A percentile compares a stretch with the other conserved stretches of the same genome.
Evolutionary conservation across 2,113 vertebrate species (phyloP).

Genomic region (Balaeniceps rex): DNA sequence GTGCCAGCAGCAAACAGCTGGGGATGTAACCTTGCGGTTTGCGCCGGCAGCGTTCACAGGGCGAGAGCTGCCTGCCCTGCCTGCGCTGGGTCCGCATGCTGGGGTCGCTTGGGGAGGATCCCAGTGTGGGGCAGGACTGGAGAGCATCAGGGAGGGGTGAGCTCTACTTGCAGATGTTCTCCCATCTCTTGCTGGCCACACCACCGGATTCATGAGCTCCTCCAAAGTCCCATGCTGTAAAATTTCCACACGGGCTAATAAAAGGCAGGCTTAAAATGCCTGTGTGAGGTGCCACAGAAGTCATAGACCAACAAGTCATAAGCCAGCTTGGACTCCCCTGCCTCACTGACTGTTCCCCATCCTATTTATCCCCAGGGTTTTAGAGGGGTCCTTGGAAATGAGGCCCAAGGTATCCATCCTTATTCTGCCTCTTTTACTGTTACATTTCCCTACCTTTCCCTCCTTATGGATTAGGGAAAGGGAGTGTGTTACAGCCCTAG

Average conservation of each 20-base stretch:
- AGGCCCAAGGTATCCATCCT: background rate
- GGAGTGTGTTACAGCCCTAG: background rate
- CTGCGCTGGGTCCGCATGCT: background rate
- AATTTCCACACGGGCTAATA: background rate
- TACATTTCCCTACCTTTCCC: background rate
- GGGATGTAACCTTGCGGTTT: background rate
- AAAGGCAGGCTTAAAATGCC: background rate
- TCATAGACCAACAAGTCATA: background rate
- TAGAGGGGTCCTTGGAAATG: background rate
- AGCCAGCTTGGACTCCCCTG: background rate
- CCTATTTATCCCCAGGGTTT: background rate
- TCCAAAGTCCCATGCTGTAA: background rate
- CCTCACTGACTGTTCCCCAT: background rate
- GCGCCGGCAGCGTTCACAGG: fast-evolving
- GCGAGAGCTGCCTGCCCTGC: background rate
- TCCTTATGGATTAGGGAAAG: background rate
- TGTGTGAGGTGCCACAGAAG: background rate
- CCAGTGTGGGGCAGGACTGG: background rate
- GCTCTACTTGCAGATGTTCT: background rate
- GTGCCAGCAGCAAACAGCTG: background rate
- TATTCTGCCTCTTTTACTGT: background rate
- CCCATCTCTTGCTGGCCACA: background rate
- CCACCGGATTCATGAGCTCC: background rate
- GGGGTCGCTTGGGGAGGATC: background rate
- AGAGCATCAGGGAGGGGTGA: background rate